Conservation (phyloP, 2,113 vertebrate species). For the Cariama cristata region DNA sequence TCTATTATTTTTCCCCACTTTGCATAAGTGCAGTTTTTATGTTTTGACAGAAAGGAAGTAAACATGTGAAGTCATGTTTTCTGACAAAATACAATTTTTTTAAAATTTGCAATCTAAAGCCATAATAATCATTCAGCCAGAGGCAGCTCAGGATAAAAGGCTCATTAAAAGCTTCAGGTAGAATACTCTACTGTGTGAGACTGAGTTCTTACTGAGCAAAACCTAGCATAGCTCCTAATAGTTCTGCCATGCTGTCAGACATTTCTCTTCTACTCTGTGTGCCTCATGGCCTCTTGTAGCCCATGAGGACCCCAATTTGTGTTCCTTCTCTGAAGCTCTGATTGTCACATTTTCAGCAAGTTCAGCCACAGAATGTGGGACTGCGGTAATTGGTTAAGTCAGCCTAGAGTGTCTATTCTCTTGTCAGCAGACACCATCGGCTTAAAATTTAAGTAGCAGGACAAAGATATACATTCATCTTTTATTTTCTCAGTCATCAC, state of each 20-base stretch:
- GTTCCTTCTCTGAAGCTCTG: not conserved
- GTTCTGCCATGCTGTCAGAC: not conserved
- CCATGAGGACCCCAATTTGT: not conserved
- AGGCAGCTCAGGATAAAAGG: not conserved
- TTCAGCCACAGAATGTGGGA: not conserved
- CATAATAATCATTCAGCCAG: not conserved
- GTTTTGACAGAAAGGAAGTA: not conserved
- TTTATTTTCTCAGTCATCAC: not conserved
- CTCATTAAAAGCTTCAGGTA: constrained; percentile 37
- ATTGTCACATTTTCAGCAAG: not conserved
- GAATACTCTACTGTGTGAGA: not conserved
- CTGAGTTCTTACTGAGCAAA: constrained; percentile 2
- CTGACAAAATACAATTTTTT: not conserved
- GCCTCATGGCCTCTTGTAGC: not conserved
- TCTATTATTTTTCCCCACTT: not conserved
- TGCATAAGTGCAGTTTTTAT: not conserved
- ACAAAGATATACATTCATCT: not conserved
- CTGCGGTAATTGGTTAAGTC: not conserved
- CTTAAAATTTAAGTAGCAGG: not conserved
- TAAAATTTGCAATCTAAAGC: not conserved
- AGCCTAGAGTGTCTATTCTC: not conserved
- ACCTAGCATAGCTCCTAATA: not conserved
- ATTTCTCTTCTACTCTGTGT: not conserved
- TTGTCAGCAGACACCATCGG: not conserved
- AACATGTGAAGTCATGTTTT: not conserved